These are phyloP conservation scores for Hoplodrina blanda DNA, from an alignment of 2,888 invertebrate genomes.

Conservation along the genomic window DNA sequence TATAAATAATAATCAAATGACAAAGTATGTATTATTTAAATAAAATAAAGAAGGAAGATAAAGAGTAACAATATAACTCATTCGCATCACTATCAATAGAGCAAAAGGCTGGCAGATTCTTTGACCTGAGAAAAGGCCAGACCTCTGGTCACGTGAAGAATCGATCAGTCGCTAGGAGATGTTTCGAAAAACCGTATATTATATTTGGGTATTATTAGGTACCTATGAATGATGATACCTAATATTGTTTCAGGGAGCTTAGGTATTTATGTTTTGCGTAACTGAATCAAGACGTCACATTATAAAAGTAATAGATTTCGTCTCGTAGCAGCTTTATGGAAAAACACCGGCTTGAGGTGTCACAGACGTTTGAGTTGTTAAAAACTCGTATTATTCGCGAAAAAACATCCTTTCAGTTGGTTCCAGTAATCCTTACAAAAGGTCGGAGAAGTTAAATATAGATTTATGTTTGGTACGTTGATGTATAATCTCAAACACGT, in stretches of 20 bases:
- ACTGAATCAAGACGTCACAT: not conserved
- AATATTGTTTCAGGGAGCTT: not conserved
- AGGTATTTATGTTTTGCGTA: not conserved
- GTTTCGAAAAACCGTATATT: no score
- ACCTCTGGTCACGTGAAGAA: no score
- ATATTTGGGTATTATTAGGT: no score
- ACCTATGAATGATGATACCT: no score
- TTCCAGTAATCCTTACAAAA: not conserved
- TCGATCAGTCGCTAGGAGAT: no score
- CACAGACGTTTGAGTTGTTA: conserved; percentile 21
- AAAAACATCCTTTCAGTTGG: conserved; percentile 12
- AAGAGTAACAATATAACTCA: no score
- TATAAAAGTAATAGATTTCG: conserved; percentile 29
- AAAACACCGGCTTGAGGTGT: conserved; percentile 5
- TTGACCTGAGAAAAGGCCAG: no score
- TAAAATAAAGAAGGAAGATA: no score
- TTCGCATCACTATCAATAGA: no score
- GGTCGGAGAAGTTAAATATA: conserved; percentile 10
- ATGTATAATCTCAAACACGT: conserved; percentile 27
- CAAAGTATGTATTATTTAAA: no score
- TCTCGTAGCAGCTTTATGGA: conserved; percentile 1
- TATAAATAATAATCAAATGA: no score
- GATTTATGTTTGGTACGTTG: conserved; percentile 2
- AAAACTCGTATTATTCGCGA: conserved; percentile 13
- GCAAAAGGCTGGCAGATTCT: no score